Conservation (phyloP, 2,113 vertebrate genomes). For the Barbus barbus region DNA sequence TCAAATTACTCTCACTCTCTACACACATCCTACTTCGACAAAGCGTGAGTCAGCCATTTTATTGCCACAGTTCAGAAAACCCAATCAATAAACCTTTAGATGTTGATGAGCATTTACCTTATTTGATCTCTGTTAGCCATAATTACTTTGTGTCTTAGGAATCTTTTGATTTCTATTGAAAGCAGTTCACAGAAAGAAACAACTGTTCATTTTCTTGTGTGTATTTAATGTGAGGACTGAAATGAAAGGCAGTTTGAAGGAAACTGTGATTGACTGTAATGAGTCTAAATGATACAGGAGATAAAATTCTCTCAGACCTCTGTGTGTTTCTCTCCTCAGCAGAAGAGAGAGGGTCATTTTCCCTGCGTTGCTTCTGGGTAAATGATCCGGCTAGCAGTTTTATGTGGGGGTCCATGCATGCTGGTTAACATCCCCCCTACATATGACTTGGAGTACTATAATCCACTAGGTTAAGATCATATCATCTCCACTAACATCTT, state of each 20-base stretch:
- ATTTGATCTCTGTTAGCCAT: background rate
- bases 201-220: background rate
- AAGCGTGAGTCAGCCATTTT: slow-evolving; percentile 81
- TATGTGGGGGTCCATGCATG: slow-evolving; percentile 65
- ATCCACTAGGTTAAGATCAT: slow-evolving; percentile 58
- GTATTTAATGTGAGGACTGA: background rate
- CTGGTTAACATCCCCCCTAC: slow-evolving; percentile 56
- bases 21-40: slow-evolving; percentile 89
- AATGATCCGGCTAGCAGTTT: slow-evolving; percentile 74
- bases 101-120: slow-evolving; percentile 5
- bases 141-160: background rate
- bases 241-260: background rate
- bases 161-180: background rate
- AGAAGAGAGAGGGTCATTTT: slow-evolving; percentile 91
- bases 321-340: slow-evolving; percentile 74
- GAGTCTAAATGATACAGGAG: background rate
- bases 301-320: slow-evolving; percentile 48
- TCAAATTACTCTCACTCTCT: slow-evolving; percentile 83
- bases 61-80: background rate
- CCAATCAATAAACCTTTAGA: slow-evolving; percentile 14
- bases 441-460: slow-evolving; percentile 28
- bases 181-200: background rate
- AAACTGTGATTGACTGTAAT: background rate
- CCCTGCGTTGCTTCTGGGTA: slow-evolving; percentile 89
- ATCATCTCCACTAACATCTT: slow-evolving; percentile 68